Evolutionary conservation across 2,113 vertebrate genomes (phyloP), one percentile per base, ranked within the genome.

Genomic region (Myiopsitta monachus): DNA sequence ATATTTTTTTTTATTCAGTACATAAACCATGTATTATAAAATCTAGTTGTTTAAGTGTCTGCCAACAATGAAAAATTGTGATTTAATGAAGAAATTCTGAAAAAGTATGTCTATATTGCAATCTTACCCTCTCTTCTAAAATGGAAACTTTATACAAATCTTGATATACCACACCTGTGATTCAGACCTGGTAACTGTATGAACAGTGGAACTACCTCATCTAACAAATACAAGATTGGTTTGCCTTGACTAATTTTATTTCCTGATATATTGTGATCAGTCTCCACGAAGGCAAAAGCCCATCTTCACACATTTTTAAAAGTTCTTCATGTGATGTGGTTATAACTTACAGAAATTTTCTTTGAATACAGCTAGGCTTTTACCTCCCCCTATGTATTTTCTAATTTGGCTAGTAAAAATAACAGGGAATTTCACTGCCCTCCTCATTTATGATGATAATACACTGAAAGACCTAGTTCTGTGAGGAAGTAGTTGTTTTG

Each of bases 351-450:
- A 62, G 18, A 5, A 74, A 24, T 75, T 85, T 67, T 38, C 16
- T 66, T 90, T 59, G 23, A 22, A 10, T 14, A n/a, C 24, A 55
- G 52, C 67, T 47, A 61, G 43, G 89, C 11, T 77, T 77, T 43
- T 61, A 23, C 17, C 18, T 36, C 27, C 41, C 31, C 4, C 22
- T 12, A 18, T 59, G 10, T 30, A 70, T 95, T 93, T 96, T 88
- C 63, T 93, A 62, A 67, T 94, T 95, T 93, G 22, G 6, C 16
- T 94, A 77, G 61, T 80, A 85, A 90, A 82, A 90, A 36, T 85
- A 73, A 87, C 75, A 51, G 4, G 6, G 11, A 78, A 14, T 75
- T 46, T 88, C 46, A 85, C 26, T 87, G 47, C 82, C 38, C 5
- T 92, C 18, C 61, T 95, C 68, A 24, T 69, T 79, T 10, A 28